Evolutionary conservation across 2,888 invertebrate genomes (phyloP).

Genomic region (Platypus cylindrus): DNA sequence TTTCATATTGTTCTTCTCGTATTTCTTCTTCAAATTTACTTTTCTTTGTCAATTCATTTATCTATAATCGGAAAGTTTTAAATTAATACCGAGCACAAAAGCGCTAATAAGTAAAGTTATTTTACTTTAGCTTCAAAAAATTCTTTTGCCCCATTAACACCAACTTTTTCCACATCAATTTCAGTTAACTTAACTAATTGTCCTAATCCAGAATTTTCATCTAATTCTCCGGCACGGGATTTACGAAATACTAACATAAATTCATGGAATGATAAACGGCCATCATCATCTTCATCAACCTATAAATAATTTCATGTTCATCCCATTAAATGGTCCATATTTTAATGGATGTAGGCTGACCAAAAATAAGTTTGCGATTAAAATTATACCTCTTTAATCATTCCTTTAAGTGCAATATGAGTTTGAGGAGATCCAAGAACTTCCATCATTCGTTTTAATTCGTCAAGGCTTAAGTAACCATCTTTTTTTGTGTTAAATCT

Average conservation of each 20-base stretch:
- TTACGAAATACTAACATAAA: constrained; percentile 72
- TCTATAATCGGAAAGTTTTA: constrained; percentile 38
- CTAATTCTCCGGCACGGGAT: constrained; percentile 82
- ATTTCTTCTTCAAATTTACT: constrained; percentile 91
- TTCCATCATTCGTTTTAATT: constrained; percentile 95
- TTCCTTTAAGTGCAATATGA: constrained; percentile 83
- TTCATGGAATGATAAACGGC: constrained; percentile 83
- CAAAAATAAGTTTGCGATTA: no score
- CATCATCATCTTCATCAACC: constrained; percentile 76
- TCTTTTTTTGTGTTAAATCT: constrained; percentile 86
- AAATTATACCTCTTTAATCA: constrained; percentile 75
- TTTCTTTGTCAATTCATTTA: constrained; percentile 67
- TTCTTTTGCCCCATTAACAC: constrained; percentile 87
- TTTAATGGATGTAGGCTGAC: no score
- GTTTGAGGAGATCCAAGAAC: constrained; percentile 91
- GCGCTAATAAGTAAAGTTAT: constrained; percentile 1
- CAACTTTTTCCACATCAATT: constrained; percentile 87
- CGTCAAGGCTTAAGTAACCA: constrained; percentile 77
- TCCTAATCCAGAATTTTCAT: constrained; percentile 73
- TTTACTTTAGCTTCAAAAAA: constrained; percentile 88
- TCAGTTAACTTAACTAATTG: constrained; percentile 79
- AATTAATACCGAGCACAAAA: neutral
- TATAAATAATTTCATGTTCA: constrained; percentile 2
- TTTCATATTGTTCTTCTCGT: constrained; percentile 80
- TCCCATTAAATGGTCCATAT: no score